A percentile compares a stretch with the other conserved stretches of the same genome.
Conservation (phyloP, 2,113 vertebrate genomes). For the Chaetops frenatus region DNA sequence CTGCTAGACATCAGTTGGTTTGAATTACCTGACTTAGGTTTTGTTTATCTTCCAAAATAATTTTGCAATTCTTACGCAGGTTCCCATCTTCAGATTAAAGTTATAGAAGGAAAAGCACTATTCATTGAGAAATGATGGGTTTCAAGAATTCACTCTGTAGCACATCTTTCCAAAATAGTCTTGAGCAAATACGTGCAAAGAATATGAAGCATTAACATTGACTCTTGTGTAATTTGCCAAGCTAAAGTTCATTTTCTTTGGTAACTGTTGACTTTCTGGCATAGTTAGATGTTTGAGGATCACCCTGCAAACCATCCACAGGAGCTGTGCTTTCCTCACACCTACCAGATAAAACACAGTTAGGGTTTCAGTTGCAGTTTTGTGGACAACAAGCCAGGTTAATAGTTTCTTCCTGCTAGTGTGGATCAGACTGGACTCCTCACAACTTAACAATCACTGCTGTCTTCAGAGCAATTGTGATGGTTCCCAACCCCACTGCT, state of each 20-base stretch:
- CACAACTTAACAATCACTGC: background rate
- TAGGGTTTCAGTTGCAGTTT: background rate
- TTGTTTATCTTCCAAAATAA: background rate
- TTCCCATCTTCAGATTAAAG: background rate
- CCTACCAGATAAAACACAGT: background rate
- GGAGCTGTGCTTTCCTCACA: background rate
- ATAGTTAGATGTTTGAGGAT: background rate
- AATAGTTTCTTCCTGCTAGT: background rate
- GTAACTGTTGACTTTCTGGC: background rate
- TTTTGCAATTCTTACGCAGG: background rate
- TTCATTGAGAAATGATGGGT: background rate
- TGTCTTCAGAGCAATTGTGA: background rate
- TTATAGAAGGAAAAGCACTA: background rate
- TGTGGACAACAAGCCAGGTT: background rate
- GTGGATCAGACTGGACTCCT: background rate
- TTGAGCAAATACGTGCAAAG: background rate
- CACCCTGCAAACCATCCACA: background rate
- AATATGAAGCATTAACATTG: background rate
- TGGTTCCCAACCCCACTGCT: fast-evolving
- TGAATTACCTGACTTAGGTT: background rate
- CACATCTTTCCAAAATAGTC: background rate
- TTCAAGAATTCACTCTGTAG: background rate
- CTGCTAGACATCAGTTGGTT: background rate
- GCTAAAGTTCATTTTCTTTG: background rate
- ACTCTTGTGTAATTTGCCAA: background rate